Percentiles rank a stretch among this genome's conserved stretches.
These are phyloP conservation scores for Olivierus martensii DNA, from an alignment of 1,140 invertebrate genomes.

Conservation along the genomic window DNA sequence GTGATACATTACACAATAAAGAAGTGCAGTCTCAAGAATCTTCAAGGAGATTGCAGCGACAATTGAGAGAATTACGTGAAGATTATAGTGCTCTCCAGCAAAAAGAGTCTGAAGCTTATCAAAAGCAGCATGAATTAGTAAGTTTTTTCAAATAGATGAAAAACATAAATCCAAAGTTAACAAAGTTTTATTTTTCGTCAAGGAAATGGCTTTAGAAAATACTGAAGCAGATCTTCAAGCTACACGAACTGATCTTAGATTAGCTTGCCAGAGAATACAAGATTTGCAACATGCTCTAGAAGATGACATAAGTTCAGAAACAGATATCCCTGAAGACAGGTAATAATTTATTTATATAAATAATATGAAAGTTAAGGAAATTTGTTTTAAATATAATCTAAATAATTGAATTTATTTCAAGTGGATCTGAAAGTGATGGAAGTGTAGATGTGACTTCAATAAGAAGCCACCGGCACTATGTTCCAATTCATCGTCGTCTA, in stretches of 20 bases:
- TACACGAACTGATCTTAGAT: constrained; percentile 49
- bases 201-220: constrained; percentile 30
- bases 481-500: constrained; percentile 9
- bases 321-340: constrained; percentile 26
- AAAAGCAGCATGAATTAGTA: constrained; percentile 37
- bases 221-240: constrained; percentile 33
- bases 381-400: neutral
- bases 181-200: constrained; percentile 46
- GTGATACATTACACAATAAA: constrained; percentile 47
- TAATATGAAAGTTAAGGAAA: neutral
- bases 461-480: constrained; percentile 1
- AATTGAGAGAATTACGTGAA: constrained; percentile 53
- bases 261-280: constrained; percentile 67
- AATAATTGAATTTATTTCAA: constrained; percentile 1
- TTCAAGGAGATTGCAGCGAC: constrained; percentile 52
- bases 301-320: constrained; percentile 29
- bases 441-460: constrained; percentile 12
- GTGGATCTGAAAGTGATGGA: constrained; percentile 18
- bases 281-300: constrained; percentile 73
- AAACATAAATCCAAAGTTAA: constrained; percentile 49
- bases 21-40: constrained; percentile 62
- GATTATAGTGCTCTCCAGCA: constrained; percentile 47
- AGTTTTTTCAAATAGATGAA: constrained; percentile 40
- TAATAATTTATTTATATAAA: neutral
- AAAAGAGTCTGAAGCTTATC: constrained; percentile 53